Base-by-base conservation (phyloP, 2,113 vertebrate species). In the Erpornis zantholeuca region DNA sequence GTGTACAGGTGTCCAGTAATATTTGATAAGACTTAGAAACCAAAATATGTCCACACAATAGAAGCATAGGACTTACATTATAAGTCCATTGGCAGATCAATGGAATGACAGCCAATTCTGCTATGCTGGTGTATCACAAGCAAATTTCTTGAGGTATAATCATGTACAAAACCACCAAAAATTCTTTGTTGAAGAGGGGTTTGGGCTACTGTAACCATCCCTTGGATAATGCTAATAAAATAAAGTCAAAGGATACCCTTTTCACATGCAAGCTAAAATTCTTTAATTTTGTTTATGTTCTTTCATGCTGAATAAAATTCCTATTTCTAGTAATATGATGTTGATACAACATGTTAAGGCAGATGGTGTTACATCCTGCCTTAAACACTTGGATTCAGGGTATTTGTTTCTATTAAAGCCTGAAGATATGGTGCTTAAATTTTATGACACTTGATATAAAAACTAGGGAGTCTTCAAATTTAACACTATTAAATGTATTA, bases 81-180 rank as follows among this genome's bases (percentile, higher is more conserved):
- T 23, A 19, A 7, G 1, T 19, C 21, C 14, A 47, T 28, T 2
- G 4, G 47, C 24, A 86, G 8, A 68, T 1, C 0, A 0, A 15
- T 21, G 27, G 27, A 60, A 28, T 35, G 35, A 61, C 9, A 76
- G 7, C 5, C 18, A 65, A 16, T 33, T 49, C 12, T 54, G 29
- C 20, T 60, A 50, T n/a, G 5, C 24, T 42, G 23, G 9, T 59
- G 6, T 27, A 28, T 24, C 19, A 45, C 16, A 66, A 21, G 9
- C 3, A 81, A 70, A 53, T 38, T 45, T 75, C 31, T 59, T 28
- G 21, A 81, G 14, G 3, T 3, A 24, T 21, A 54, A 68, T 4
- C 22, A 2, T 36, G 8, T 50, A 31, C 12, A 50, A 45, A 31
- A 56, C 8, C 27, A 50, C 1, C 42, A 9, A 77, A 56, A 2